Percentiles rank a stretch among this genome's conserved stretches.
Conservation (phyloP, 2,797 vertebrate genomes). For the Enteromius viviparus region DNA sequence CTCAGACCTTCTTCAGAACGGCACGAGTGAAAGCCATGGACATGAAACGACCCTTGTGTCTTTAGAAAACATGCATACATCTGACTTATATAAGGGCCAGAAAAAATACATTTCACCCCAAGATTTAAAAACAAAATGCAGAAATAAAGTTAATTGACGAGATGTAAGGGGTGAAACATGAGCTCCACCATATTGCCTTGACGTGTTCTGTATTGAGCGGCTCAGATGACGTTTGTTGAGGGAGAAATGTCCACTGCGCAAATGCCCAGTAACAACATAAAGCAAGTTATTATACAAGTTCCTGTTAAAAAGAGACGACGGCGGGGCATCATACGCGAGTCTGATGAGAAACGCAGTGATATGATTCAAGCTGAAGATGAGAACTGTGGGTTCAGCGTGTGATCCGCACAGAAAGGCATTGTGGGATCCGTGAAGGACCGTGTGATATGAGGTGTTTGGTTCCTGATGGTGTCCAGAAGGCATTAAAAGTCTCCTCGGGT, state of each 20-base stretch:
- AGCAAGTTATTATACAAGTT: neutral
- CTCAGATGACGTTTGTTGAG: neutral
- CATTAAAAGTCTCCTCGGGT: constrained; percentile 1
- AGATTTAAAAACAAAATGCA: neutral
- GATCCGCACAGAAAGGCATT: constrained; percentile 2
- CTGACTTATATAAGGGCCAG: constrained; percentile 69
- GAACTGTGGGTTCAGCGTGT: neutral
- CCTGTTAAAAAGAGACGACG: neutral
- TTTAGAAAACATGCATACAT: constrained; percentile 80
- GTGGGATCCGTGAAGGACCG: constrained; percentile 8
- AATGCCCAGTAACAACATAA: neutral
- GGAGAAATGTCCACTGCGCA: neutral
- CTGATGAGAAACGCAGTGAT: neutral
- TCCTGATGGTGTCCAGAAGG: constrained; percentile 23
- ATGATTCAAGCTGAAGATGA: neutral
- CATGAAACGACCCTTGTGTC: constrained; percentile 53
- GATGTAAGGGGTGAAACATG: neutral
- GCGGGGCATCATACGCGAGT: neutral
- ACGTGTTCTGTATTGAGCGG: neutral
- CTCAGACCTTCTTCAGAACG: constrained; percentile 35
- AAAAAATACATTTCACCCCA: neutral
- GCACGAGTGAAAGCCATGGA: constrained; percentile 53
- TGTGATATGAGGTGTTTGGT: constrained; percentile 16
- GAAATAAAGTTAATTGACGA: neutral
- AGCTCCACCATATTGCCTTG: constrained; percentile 19